phyloP scores from a whole-genome alignment of 2,888 invertebrate genomes.

The Ditula angustiorana region DNA sequence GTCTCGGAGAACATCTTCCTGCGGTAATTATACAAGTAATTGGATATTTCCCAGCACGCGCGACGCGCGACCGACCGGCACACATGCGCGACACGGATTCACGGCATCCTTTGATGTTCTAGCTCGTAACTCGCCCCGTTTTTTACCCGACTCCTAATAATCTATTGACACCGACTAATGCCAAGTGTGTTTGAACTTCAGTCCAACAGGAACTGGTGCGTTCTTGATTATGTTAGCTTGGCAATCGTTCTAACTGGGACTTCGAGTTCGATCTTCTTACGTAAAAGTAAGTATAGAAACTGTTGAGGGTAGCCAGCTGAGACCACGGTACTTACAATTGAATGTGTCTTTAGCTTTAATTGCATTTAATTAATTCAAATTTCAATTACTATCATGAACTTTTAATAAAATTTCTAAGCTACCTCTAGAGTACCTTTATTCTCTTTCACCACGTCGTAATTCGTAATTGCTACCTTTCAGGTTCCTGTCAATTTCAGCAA shows the following conservation, averaged over 20 bases:
- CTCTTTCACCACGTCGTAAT: background rate
- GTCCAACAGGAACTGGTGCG: slow-evolving; percentile 22
- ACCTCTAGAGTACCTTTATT: too few relatives aligned
- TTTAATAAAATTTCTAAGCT: too few relatives aligned
- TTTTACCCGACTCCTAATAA: slow-evolving; percentile 33
- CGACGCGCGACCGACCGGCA: slow-evolving; percentile 49
- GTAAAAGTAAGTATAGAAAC: background rate
- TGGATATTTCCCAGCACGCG: slow-evolving; percentile 56
- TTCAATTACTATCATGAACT: too few relatives aligned
- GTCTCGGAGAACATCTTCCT: slow-evolving; percentile 46
- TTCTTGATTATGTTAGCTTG: slow-evolving; percentile 3
- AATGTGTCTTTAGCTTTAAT: too few relatives aligned
- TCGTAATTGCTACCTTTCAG: too few relatives aligned
- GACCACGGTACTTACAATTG: too few relatives aligned
- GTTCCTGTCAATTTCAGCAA: background rate
- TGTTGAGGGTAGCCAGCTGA: too few relatives aligned
- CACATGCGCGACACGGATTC: slow-evolving; percentile 49
- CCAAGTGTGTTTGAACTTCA: slow-evolving; percentile 23
- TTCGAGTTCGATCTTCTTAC: background rate
- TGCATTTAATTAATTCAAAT: too few relatives aligned
- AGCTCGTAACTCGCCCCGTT: slow-evolving; percentile 29
- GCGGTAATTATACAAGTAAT: slow-evolving; percentile 49
- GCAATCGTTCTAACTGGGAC: background rate
- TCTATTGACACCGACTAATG: slow-evolving; percentile 36
- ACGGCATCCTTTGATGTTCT: slow-evolving; percentile 50